Conservation (phyloP, 2,797 vertebrate genomes). For the Danionella dracula region DNA sequence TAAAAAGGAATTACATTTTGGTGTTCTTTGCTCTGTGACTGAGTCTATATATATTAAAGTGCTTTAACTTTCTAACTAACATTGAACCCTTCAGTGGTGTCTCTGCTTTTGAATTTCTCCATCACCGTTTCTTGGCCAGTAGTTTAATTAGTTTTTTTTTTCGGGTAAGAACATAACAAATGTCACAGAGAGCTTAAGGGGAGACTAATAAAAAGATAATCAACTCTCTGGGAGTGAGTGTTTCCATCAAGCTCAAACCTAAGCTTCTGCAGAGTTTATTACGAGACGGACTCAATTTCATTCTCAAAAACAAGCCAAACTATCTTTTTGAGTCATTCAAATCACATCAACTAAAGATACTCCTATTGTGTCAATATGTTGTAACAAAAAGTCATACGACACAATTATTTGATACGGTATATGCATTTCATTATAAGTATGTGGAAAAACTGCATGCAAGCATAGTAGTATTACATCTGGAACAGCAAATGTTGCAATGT, state of each 20-base stretch:
- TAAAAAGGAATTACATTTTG: too few relatives aligned
- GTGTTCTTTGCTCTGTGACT: too few relatives aligned
- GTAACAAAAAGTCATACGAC: too few relatives aligned
- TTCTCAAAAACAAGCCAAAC: constrained; percentile 31
- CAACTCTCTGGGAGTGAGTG: constrained; percentile 26
- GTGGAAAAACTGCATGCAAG: too few relatives aligned
- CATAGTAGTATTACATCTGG: too few relatives aligned
- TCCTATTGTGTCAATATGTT: too few relatives aligned
- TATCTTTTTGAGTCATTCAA: too few relatives aligned
- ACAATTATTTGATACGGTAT: too few relatives aligned
- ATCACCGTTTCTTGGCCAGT: background rate
- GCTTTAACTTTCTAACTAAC: background rate
- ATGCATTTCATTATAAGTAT: too few relatives aligned
- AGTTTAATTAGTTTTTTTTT: constrained; percentile 20
- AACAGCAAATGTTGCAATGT: too few relatives aligned
- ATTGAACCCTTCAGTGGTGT: background rate
- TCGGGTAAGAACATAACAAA: constrained; percentile 5
- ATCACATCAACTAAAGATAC: too few relatives aligned
- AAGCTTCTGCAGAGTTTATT: constrained; percentile 29
- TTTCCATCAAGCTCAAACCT: constrained; percentile 19
- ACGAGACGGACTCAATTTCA: constrained; percentile 29
- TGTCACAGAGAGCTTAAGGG: background rate
- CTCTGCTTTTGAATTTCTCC: background rate
- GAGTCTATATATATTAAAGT: too few relatives aligned
- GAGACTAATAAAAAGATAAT: constrained; percentile 29